These are phyloP conservation scores for Sturmia bella DNA, from an alignment of 2,888 invertebrate species.

Conservation along the genomic window DNA sequence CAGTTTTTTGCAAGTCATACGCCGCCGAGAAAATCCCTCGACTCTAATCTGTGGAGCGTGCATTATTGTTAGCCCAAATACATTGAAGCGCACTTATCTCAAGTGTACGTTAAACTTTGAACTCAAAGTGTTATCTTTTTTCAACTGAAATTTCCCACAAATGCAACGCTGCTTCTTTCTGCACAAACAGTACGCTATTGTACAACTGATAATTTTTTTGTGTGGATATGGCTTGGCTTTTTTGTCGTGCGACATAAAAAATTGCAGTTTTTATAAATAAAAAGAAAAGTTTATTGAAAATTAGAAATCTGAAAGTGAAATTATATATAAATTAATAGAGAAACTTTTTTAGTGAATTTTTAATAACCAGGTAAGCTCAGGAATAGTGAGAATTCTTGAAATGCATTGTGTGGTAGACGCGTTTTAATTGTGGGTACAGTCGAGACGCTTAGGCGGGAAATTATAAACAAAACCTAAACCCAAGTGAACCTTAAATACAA, in stretches of 20 bases:
- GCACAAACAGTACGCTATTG: slow-evolving; percentile 10
- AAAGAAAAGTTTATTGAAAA: not conserved
- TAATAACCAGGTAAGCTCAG: slow-evolving; percentile 24
- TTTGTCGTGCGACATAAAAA: slow-evolving; percentile 51
- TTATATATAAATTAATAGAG: slow-evolving; percentile 4
- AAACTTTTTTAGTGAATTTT: slow-evolving; percentile 7
- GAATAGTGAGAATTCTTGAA: not conserved
- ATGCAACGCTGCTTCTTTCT: slow-evolving; percentile 19
- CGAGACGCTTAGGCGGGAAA: slow-evolving; percentile 70
- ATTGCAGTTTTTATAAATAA: slow-evolving; percentile 8
- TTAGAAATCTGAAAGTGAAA: not conserved
- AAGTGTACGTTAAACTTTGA: slow-evolving; percentile 12
- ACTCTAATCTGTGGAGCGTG: too few species aligned
- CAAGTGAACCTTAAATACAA: slow-evolving; percentile 50
- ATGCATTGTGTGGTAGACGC: not conserved
- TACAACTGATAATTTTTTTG: slow-evolving; percentile 31
- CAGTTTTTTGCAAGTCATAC: too few species aligned
- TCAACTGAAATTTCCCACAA: not conserved
- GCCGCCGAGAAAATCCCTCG: too few species aligned
- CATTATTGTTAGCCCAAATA: too few species aligned
- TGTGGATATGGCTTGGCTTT: slow-evolving; percentile 55
- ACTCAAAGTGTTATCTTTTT: slow-evolving; percentile 7
- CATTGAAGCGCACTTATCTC: too few species aligned
- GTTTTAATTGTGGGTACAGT: slow-evolving; percentile 60
- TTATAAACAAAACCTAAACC: slow-evolving; percentile 48